These are phyloP conservation scores for Brachionus paranguensis DNA, from an alignment of 1,140 invertebrate genomes.

Conservation along the genomic window DNA sequence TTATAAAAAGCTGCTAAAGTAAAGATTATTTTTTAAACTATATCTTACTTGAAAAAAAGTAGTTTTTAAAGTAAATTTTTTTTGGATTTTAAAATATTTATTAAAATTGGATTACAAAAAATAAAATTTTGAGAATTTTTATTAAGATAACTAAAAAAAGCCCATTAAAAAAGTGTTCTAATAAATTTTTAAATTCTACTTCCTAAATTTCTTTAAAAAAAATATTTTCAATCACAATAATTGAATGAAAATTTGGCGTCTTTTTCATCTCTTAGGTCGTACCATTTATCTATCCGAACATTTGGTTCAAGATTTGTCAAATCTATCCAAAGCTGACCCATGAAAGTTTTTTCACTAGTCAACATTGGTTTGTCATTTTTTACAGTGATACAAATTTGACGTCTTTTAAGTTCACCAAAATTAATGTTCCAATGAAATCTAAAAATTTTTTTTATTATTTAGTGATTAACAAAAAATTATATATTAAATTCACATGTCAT, in stretches of 20 bases:
- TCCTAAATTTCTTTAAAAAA: too few species aligned
- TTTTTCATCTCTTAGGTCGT: not conserved
- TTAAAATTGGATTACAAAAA: too few species aligned
- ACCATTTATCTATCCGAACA: not conserved
- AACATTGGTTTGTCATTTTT: conserved; percentile 20
- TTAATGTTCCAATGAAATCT: not conserved
- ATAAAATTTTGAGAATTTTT: not conserved
- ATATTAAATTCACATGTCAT: conserved; percentile 62
- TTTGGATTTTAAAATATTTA: too few species aligned
- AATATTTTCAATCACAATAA: not conserved
- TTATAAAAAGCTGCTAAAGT: too few species aligned
- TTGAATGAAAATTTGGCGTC: not conserved
- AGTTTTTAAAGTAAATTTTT: too few species aligned
- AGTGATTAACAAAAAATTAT: too few species aligned
- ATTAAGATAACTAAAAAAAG: not conserved
- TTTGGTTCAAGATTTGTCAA: not conserved
- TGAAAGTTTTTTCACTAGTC: not conserved
- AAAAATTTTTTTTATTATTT: not conserved
- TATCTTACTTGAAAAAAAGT: too few species aligned
- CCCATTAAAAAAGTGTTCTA: too few species aligned
- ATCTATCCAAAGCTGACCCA: conserved; percentile 14
- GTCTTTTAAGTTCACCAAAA: not conserved
- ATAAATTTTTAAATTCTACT: too few species aligned
- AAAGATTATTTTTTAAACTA: too few species aligned
- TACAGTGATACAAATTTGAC: not conserved